Conservation (phyloP, 2,888 invertebrate species). For the Ichneumoninae sp. region DNA sequence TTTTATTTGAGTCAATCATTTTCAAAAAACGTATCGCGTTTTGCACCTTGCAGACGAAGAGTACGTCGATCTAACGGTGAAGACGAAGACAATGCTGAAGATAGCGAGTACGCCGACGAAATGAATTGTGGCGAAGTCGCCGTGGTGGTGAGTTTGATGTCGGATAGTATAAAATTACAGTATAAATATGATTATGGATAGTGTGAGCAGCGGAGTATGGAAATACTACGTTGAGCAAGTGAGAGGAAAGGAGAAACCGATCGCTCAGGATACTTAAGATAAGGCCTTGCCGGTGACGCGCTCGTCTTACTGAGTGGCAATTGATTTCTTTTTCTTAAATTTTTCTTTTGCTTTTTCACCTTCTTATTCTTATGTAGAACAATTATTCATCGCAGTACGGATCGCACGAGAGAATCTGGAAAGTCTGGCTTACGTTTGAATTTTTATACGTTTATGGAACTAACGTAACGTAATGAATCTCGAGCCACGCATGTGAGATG, state of each 20-base stretch:
- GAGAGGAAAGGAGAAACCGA: background rate
- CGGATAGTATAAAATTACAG: conserved; percentile 12
- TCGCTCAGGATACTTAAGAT: conserved; percentile 17
- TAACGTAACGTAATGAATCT: background rate
- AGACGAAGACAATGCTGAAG: conserved; percentile 47
- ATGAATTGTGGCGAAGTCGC: conserved; percentile 15
- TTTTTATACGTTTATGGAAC: conserved; percentile 4
- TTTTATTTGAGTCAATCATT: background rate
- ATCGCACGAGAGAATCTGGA: background rate
- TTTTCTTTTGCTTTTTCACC: background rate
- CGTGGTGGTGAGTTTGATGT: conserved; percentile 19
- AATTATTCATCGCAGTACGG: background rate
- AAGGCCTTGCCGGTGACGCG: background rate
- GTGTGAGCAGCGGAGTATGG: background rate
- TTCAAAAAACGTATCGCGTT: conserved; percentile 53
- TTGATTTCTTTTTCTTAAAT: background rate
- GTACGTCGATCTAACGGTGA: conserved; percentile 47
- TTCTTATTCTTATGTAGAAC: background rate
- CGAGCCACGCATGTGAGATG: background rate
- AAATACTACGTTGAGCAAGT: background rate
- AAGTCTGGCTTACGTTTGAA: background rate
- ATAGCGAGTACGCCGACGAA: conserved; percentile 29
- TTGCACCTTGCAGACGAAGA: conserved; percentile 70
- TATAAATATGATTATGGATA: background rate
- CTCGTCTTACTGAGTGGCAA: background rate